Conservation (phyloP, 2,797 vertebrate species). For the Enteromius unitaeniatus region DNA sequence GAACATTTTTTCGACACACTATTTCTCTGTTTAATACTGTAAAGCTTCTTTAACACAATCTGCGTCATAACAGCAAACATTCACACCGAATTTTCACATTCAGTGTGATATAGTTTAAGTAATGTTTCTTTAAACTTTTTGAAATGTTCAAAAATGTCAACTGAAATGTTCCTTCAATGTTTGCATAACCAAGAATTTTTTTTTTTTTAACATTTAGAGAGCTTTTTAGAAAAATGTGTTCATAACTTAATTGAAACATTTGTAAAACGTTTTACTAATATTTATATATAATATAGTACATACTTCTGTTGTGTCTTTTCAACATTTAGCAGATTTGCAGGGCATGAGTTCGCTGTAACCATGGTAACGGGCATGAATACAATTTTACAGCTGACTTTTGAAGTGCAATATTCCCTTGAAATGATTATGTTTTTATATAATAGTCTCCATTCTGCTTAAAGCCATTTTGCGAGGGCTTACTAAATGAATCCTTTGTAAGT, state of each 20-base stretch:
- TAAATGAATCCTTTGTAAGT: not conserved
- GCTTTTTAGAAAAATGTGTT: not conserved
- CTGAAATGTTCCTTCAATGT: too few relatives aligned
- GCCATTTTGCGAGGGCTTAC: conserved; percentile 67
- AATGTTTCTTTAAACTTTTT: too few relatives aligned
- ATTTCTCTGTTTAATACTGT: too few relatives aligned
- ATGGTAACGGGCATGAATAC: conserved; percentile 63
- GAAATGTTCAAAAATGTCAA: too few relatives aligned
- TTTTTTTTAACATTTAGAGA: not conserved
- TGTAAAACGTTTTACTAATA: not conserved
- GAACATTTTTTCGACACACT: too few relatives aligned
- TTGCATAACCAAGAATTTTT: too few relatives aligned
- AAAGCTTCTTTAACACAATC: too few relatives aligned
- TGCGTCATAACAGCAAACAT: too few relatives aligned
- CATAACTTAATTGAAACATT: not conserved
- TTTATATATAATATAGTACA: not conserved
- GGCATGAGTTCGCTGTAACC: conserved; percentile 64
- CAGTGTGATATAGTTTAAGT: too few relatives aligned
- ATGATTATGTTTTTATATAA: not conserved
- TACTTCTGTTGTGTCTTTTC: not conserved
- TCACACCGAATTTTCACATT: too few relatives aligned
- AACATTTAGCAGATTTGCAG: not conserved
- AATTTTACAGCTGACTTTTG: not conserved
- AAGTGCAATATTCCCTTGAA: not conserved
- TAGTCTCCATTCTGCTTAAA: conserved; percentile 51